Base-by-base conservation (phyloP, 2,888 invertebrate species). In the Chrysolina haemoptera region DNA sequence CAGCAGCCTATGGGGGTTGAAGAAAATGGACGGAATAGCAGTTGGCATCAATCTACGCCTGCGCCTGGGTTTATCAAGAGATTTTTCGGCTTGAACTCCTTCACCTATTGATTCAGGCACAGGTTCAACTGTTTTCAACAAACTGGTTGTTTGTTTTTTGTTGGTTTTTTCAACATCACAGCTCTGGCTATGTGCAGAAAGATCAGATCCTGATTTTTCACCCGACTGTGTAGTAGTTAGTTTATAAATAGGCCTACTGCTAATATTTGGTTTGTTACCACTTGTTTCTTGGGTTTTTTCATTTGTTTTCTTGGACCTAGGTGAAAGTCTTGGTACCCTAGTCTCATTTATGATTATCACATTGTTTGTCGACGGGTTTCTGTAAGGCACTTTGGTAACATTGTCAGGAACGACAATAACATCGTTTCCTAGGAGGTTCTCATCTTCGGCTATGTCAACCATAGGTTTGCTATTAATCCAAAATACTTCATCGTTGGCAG, bases 1-100 rank as follows among this genome's bases (percentile, higher is more conserved):
- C 11, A 79, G 62, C 55, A 79, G 70, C 75, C 73, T 79, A 1
- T 76, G 75, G 10, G 76, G 69, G 66, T 78, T 76, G 53, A 79
- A 71, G 50, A 77, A 76, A 66, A 74, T 75, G 11, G 73, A 73
- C 4, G 79, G 79, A 40, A 79, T 76, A 11, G 73, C 68, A 14
- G 74, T 50, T 1, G 79, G 76, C 62, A 73, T 59, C 10, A 75
- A 22, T 16, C 70, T 76, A 4, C 70, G 74, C 46, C 75, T 71
- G 71, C 70, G 76, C 14, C 62, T 74, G 0, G 78, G 74, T 59
- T 76, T 76, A 9, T 77, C 78, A 8, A 35, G 8, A 35, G 35
- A 35, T 8, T 35, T 35, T 8, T 35, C 35, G 35, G 35, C 27
- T 5, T 27, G 2, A 27, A 5, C 27, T 27, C 27, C 27, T 27